Conservation (phyloP, 30 jellyfish, hydroid and myxozoan genomes). For the Pseudorhiza aurosa region DNA sequence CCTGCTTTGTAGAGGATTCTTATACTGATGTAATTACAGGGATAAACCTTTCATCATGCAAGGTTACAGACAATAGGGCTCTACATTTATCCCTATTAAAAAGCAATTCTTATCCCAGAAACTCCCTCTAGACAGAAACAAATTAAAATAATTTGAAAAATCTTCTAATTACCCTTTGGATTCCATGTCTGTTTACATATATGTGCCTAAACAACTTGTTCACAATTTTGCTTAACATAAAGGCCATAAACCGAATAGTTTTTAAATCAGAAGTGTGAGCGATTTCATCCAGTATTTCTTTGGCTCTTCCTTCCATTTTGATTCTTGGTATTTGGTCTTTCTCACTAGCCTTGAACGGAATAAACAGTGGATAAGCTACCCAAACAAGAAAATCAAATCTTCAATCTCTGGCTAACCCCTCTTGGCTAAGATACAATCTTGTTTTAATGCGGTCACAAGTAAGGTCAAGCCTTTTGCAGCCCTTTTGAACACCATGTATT, state of each 20-base stretch:
- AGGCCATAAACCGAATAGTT: slow-evolving; percentile 80
- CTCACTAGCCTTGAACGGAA: slow-evolving; percentile 38
- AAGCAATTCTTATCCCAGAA: too few species aligned
- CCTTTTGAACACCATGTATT: neutral
- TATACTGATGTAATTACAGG: too few species aligned
- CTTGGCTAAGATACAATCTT: neutral
- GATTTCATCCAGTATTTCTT: slow-evolving; percentile 80
- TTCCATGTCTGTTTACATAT: slow-evolving; percentile 83
- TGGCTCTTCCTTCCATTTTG: slow-evolving; percentile 49
- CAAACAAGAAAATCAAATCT: neutral
- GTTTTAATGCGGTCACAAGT: too few species aligned
- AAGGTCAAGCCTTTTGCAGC: too few species aligned
- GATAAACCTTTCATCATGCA: too few species aligned
- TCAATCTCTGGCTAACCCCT: neutral
- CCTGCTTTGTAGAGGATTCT: too few species aligned
- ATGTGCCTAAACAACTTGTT: slow-evolving; percentile 64
- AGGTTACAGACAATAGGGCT: too few species aligned
- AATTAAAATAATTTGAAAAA: too few species aligned
- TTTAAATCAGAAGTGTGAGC: slow-evolving; percentile 76
- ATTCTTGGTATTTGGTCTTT: slow-evolving; percentile 30
- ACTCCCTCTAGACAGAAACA: too few species aligned
- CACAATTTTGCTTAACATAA: slow-evolving; percentile 54
- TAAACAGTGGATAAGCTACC: neutral
- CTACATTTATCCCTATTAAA: too few species aligned
- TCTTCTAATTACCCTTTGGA: slow-evolving; percentile 51